These are phyloP conservation scores for Ciconia maguari DNA, from an alignment of 2,113 vertebrate genomes.

Conservation along the genomic window DNA sequence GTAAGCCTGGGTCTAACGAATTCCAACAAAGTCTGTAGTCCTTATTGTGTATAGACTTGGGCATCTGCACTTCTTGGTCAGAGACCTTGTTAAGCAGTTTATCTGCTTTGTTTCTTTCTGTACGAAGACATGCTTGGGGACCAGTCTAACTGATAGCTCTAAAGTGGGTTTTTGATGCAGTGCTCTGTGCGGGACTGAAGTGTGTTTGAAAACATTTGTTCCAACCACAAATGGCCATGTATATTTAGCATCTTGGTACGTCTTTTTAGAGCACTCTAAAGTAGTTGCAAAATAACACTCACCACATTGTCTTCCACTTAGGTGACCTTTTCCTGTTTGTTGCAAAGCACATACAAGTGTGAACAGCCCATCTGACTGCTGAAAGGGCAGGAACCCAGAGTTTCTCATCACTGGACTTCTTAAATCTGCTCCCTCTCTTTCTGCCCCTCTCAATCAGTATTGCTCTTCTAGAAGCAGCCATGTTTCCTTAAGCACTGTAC, in stretches of 20 bases:
- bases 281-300: background rate
- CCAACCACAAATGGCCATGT: background rate
- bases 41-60: background rate
- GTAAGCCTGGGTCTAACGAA: background rate
- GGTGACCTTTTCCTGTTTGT: background rate
- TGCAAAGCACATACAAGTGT: background rate
- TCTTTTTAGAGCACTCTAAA: background rate
- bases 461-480: background rate
- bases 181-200: background rate
- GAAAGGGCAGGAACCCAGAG: background rate
- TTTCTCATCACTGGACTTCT: background rate
- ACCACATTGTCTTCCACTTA: background rate
- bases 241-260: background rate
- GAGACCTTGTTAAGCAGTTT: background rate
- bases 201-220: background rate
- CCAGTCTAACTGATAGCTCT: background rate
- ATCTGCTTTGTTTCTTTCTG: background rate
- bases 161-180: background rate
- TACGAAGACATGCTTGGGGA: background rate
- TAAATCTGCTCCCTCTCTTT: background rate
- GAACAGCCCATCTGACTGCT: background rate
- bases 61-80: background rate
- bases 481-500: rapidly evolving
- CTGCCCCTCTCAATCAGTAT: background rate
- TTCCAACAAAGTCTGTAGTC: background rate